phyloP scores from a whole-genome alignment of 2,888 invertebrate genomes.

The Phalangium opilio region DNA sequence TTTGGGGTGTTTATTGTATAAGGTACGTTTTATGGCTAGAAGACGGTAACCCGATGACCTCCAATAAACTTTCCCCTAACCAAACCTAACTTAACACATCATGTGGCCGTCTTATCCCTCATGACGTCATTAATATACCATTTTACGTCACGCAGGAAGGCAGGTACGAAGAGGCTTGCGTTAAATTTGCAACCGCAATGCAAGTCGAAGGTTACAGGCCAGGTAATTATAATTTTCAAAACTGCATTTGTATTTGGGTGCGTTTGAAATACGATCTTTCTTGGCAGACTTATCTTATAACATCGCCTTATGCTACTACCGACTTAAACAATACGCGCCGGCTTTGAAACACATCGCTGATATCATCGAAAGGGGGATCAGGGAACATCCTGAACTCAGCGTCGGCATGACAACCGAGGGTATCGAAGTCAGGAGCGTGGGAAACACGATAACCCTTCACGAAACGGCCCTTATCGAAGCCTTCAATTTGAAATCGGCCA shows the following conservation, averaged over 20 bases:
- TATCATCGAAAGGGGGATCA: conserved; percentile 88
- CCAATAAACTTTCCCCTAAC: too few relatives aligned
- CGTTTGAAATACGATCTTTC: background rate
- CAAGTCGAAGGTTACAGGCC: conserved; percentile 79
- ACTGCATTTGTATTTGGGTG: background rate
- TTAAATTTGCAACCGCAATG: conserved; percentile 71
- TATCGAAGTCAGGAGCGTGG: conserved; percentile 70
- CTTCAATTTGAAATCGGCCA: conserved; percentile 94
- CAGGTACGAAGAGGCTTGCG: conserved; percentile 74
- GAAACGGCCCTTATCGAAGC: conserved; percentile 95
- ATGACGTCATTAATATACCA: conserved; percentile 1
- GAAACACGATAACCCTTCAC: conserved; percentile 81
- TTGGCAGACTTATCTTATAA: conserved; percentile 70
- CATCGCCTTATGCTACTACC: conserved; percentile 85
- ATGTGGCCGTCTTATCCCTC: too few relatives aligned
- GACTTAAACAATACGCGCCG: conserved; percentile 79
- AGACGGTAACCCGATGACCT: too few relatives aligned
- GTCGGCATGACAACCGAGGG: conserved; percentile 91
- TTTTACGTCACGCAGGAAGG: conserved; percentile 48
- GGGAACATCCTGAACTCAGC: conserved; percentile 91
- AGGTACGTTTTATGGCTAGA: too few relatives aligned
- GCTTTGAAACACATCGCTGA: conserved; percentile 85
- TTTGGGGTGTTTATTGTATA: conserved; percentile 82
- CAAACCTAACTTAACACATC: too few relatives aligned
- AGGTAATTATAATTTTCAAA: conserved; percentile 25